Conservation (phyloP, 2,888 invertebrate genomes). For the Antitype chi region DNA sequence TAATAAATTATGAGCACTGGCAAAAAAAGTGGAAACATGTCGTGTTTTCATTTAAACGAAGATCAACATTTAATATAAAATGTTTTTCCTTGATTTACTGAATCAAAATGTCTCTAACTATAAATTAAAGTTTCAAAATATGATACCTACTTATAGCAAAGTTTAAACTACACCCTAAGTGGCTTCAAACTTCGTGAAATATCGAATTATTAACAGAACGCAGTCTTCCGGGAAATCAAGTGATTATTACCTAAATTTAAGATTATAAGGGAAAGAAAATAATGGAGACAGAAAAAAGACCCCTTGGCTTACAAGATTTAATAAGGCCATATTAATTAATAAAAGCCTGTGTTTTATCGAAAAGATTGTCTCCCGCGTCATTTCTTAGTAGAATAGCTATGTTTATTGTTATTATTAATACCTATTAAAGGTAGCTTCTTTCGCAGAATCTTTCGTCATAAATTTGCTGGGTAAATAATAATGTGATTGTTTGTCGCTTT, state of each 20-base stretch:
- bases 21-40: background rate
- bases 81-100: background rate
- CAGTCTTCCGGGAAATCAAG: background rate
- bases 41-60: background rate
- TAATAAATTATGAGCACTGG: background rate
- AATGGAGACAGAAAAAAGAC: constrained; percentile 1
- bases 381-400: constrained; percentile 7
- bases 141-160: background rate
- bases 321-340: constrained; percentile 49
- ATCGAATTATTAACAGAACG: constrained; percentile 2
- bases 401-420: constrained; percentile 31
- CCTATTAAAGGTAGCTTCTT: constrained; percentile 8
- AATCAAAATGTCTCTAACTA: background rate
- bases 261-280: constrained; percentile 25
- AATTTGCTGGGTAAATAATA: constrained; percentile 32
- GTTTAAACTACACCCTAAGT: background rate
- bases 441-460: constrained; percentile 15
- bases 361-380: background rate
- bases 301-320: constrained; percentile 16
- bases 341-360: constrained; percentile 13
- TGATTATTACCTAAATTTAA: constrained; percentile 24
- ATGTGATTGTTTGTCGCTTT: constrained; percentile 29
- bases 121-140: background rate
- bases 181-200: constrained; percentile 4
- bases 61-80: no score